A percentile compares a stretch with the other conserved stretches of the same genome.
These are phyloP conservation scores for Clupea harengus DNA, from an alignment of 2,113 vertebrate genomes.

Conservation along the genomic window DNA sequence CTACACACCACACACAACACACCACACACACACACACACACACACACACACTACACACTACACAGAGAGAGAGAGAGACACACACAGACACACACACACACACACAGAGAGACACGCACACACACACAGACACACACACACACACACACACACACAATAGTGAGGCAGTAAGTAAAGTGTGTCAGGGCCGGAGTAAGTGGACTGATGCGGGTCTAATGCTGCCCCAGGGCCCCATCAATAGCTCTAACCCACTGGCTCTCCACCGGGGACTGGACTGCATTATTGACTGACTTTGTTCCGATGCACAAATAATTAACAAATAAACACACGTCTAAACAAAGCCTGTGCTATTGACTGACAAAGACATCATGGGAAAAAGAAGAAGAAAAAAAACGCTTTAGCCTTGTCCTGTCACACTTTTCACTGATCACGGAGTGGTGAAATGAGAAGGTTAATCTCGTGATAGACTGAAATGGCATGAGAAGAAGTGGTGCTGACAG, in stretches of 20 bases:
- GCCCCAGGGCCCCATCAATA: neutral
- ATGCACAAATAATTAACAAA: too few relatives aligned
- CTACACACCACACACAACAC: neutral
- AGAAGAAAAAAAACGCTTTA: too few relatives aligned
- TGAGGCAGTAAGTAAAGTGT: neutral
- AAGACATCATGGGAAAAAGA: too few relatives aligned
- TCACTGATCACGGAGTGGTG: neutral
- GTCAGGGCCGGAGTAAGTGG: too few relatives aligned
- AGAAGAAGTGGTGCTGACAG: neutral
- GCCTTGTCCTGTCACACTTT: neutral
- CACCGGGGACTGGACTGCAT: neutral
- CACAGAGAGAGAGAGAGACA: neutral
- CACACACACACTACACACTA: too few relatives aligned
- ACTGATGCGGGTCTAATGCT: too few relatives aligned
- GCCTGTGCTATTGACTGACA: too few relatives aligned
- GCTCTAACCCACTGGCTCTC: neutral
- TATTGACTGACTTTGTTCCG: neutral
- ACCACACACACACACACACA: neutral
- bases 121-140: neutral
- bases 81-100: neutral
- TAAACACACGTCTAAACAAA: too few relatives aligned
- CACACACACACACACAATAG: slow-evolving; percentile 1
- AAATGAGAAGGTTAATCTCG: neutral
- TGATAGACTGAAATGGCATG: too few relatives aligned
- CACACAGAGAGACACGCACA: neutral